These are phyloP conservation scores for Chiloscyllium plagiosum DNA, from an alignment of 2,113 vertebrate species.

Conservation along the genomic window DNA sequence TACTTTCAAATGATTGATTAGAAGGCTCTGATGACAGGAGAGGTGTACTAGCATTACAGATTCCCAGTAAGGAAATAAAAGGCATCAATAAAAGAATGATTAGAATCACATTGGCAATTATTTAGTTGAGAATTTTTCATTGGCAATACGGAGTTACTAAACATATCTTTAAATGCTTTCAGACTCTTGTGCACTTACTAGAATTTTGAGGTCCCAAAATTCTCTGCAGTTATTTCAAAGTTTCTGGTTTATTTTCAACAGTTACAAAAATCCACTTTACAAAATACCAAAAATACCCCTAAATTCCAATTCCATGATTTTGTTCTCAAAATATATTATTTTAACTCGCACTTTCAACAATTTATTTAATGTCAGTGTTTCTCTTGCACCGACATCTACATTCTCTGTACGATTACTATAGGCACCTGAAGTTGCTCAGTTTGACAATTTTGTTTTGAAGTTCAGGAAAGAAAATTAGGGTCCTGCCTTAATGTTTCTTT, in stretches of 20 bases:
- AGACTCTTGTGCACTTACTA: not conserved
- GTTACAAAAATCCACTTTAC: constrained; percentile 24
- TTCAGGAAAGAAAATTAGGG: not conserved
- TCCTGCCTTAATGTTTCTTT: not conserved
- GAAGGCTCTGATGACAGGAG: too few relatives aligned
- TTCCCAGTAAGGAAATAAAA: not conserved
- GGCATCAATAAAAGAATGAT: not conserved
- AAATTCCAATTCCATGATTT: constrained; percentile 1
- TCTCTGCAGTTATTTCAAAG: not conserved
- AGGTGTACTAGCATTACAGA: not conserved
- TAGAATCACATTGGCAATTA: not conserved
- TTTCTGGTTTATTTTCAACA: not conserved
- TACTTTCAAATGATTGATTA: not conserved
- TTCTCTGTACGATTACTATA: not conserved
- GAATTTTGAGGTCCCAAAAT: not conserved
- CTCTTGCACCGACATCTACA: not conserved
- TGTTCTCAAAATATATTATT: not conserved
- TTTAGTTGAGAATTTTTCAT: not conserved
- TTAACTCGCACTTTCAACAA: not conserved
- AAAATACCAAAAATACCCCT: constrained; percentile 13
- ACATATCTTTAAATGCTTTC: not conserved
- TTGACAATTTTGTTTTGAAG: not conserved
- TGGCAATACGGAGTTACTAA: not conserved
- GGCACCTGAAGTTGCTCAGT: not conserved
- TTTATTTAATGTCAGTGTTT: not conserved